Evolutionary conservation across 2,797 vertebrate genomes (phyloP).

Genomic region (Rhinophrynus dorsalis): DNA sequence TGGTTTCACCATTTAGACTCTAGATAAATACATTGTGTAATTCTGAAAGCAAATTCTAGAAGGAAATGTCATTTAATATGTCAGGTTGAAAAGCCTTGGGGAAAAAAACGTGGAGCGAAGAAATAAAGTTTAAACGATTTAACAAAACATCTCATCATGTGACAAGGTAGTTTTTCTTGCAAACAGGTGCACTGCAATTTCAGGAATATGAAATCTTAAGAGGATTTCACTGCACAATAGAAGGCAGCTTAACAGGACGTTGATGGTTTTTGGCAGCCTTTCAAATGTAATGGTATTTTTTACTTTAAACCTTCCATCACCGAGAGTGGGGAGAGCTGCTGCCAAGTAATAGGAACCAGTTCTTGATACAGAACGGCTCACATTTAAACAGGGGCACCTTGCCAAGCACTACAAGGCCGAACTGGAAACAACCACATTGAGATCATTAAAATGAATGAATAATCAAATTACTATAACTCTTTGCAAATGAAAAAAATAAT

Average conservation of each 20-base stretch:
- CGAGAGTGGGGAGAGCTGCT: constrained; percentile 59
- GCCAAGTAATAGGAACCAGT: constrained; percentile 69
- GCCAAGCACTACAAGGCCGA: constrained; percentile 66
- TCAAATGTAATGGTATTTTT: constrained; percentile 66
- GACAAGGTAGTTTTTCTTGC: constrained; percentile 58
- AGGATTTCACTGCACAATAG: constrained; percentile 62
- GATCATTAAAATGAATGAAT: constrained; percentile 62
- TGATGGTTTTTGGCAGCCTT: constrained; percentile 64
- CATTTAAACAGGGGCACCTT: constrained; percentile 54
- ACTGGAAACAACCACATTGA: constrained; percentile 71
- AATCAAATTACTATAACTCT: constrained; percentile 65
- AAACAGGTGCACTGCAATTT: constrained; percentile 65
- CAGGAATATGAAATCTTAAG: constrained; percentile 60
- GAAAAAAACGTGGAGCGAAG: constrained; percentile 44
- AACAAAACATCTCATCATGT: constrained; percentile 49
- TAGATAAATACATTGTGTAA: constrained; percentile 19
- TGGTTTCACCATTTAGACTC: constrained; percentile 24
- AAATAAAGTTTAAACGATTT: constrained; percentile 49
- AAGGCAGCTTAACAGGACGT: constrained; percentile 63
- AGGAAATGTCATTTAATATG: constrained; percentile 44
- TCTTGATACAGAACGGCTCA: constrained; percentile 62
- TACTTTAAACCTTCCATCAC: constrained; percentile 70
- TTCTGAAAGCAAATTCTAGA: constrained; percentile 10
- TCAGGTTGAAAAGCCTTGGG: constrained; percentile 9
- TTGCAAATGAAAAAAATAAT: constrained; percentile 59